phyloP scores from a whole-genome alignment of 2,888 invertebrate genomes.

The Capitulum mitella region DNA sequence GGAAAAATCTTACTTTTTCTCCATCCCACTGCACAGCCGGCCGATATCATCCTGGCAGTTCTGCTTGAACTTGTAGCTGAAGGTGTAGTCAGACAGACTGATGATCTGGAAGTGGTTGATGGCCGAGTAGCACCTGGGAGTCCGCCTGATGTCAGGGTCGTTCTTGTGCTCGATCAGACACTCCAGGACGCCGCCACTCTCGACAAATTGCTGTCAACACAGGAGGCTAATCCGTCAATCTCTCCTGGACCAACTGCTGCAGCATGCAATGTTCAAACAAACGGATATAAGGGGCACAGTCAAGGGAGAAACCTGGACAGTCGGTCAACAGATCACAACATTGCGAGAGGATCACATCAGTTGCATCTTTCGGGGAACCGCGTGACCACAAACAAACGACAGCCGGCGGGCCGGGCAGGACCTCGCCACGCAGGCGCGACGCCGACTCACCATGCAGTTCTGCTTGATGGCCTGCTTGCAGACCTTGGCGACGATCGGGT shows the following conservation, averaged over 20 bases:
- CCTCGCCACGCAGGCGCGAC: too few relatives aligned
- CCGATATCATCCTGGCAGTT: constrained; percentile 77
- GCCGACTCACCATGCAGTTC: constrained; percentile 50
- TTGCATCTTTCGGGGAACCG: too few relatives aligned
- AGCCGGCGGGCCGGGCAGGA: background rate
- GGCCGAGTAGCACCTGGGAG: constrained; percentile 75
- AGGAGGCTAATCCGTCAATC: too few relatives aligned
- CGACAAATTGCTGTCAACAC: constrained; percentile 83
- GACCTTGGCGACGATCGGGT: constrained; percentile 73
- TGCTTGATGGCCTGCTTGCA: constrained; percentile 71
- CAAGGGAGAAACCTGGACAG: too few relatives aligned
- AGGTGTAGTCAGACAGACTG: constrained; percentile 84
- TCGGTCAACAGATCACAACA: too few relatives aligned
- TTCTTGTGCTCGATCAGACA: constrained; percentile 89
- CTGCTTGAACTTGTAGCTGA: constrained; percentile 88
- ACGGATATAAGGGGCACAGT: too few relatives aligned
- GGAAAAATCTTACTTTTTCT: constrained; percentile 53
- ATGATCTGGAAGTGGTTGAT: constrained; percentile 96
- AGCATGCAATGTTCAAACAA: too few relatives aligned
- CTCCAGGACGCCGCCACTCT: constrained; percentile 83
- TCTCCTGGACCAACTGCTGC: too few relatives aligned
- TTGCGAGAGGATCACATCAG: too few relatives aligned
- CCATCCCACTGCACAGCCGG: constrained; percentile 46
- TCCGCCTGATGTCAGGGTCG: constrained; percentile 67
- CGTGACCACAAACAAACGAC: too few relatives aligned